A percentile compares a stretch with the other conserved stretches of the same genome.
phyloP scores from a whole-genome alignment of 2,113 vertebrate species.

The Prolemur simus region DNA sequence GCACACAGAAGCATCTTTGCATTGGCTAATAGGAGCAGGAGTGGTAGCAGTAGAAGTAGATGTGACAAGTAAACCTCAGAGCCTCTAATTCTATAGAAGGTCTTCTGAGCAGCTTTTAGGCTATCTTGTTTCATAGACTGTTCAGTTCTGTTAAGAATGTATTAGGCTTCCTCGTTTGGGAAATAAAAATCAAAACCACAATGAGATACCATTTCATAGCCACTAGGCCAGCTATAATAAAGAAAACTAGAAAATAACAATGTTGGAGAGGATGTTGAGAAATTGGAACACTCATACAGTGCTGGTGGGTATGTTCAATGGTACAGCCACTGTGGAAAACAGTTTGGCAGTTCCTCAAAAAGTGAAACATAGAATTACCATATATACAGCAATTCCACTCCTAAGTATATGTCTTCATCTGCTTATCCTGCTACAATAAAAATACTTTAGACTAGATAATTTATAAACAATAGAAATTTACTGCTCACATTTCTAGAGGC shows the following conservation, averaged over 20 bases:
- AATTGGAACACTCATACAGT: neutral
- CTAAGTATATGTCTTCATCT: neutral
- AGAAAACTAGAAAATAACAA: neutral
- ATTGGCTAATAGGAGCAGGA: neutral
- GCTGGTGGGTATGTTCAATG: neutral
- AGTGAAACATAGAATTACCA: neutral
- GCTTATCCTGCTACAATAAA: neutral
- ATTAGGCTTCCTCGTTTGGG: neutral
- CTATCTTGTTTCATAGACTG: neutral
- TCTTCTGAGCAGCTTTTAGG: neutral
- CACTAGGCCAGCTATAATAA: neutral
- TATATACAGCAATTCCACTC: neutral
- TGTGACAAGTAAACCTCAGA: neutral
- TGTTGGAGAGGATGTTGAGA: neutral
- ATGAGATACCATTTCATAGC: neutral
- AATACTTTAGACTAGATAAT: neutral
- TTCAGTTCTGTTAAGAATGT: neutral
- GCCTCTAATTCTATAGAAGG: neutral
- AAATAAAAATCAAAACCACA: slow-evolving; percentile 43
- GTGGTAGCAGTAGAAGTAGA: neutral
- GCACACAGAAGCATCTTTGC: neutral
- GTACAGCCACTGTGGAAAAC: neutral
- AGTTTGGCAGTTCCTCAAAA: neutral
- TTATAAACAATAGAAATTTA: neutral
- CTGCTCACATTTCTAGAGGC: neutral